phyloP scores from a whole-genome alignment of 2,888 invertebrate genomes.

The Andrena minutula region DNA sequence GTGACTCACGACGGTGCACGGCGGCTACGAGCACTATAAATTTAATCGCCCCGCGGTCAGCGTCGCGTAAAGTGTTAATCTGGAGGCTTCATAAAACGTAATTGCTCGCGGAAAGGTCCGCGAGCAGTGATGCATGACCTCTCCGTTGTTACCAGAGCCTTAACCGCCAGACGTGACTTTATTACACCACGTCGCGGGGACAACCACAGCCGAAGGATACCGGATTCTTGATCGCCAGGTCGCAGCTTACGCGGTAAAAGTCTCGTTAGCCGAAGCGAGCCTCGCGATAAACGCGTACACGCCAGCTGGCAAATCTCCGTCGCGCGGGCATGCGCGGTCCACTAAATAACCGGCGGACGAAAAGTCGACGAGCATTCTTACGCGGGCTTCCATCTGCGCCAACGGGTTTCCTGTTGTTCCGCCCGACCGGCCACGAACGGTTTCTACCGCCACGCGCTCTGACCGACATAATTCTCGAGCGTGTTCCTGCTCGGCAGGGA shows the following conservation, averaged over 20 bases:
- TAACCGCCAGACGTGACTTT: conserved; percentile 72
- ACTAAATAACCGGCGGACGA: conserved; percentile 26
- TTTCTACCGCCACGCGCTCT: conserved; percentile 36
- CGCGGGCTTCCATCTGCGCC: conserved; percentile 19
- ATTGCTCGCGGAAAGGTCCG: conserved; percentile 30
- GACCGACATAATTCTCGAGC: conserved; percentile 42
- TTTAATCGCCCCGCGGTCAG: conserved; percentile 18
- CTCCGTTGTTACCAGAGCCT: conserved; percentile 63
- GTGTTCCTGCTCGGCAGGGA: conserved; percentile 48
- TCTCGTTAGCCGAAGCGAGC: too few species aligned
- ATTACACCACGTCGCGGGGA: conserved; percentile 60
- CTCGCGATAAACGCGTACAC: background rate
- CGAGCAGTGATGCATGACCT: conserved; percentile 56
- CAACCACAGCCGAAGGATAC: conserved; percentile 71
- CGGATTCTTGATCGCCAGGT: conserved; percentile 62
- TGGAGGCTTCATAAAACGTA: conserved; percentile 21
- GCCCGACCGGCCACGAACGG: conserved; percentile 53
- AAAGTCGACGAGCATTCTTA: conserved; percentile 5
- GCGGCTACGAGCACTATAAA: background rate
- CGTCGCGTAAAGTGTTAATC: conserved; percentile 17
- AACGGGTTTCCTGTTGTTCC: conserved; percentile 60
- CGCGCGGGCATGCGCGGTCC: background rate
- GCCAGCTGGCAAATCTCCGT: background rate
- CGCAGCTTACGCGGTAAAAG: background rate
- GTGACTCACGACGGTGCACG: background rate